Evolutionary conservation across 2,113 vertebrate genomes (phyloP).

Genomic region (Canis aureus): DNA sequence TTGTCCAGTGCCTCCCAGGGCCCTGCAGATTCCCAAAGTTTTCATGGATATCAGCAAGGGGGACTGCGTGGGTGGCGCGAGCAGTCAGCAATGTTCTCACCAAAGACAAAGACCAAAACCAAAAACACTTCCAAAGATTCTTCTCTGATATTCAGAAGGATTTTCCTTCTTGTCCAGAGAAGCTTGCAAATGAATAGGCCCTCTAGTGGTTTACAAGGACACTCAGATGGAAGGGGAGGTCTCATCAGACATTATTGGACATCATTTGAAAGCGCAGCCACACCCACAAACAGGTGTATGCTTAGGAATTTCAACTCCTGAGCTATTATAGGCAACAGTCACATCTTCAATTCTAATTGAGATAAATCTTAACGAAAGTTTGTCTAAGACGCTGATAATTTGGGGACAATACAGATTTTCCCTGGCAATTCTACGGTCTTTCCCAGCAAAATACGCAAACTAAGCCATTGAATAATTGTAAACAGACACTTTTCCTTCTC

Average conservation of each 20-base stretch:
- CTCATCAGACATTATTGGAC: not conserved
- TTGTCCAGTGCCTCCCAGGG: not conserved
- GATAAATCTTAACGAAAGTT: constrained; percentile 22
- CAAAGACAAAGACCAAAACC: not conserved
- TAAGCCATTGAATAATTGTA: constrained; percentile 78
- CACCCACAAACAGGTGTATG: constrained; percentile 28
- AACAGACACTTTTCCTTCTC: constrained; percentile 79
- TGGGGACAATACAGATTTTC: constrained; percentile 50
- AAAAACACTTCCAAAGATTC: constrained; percentile 17
- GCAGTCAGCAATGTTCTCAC: not conserved
- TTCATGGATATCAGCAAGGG: not conserved
- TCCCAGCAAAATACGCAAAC: not conserved
- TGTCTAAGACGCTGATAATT: not conserved
- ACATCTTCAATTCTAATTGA: not conserved
- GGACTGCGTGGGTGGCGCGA: not conserved
- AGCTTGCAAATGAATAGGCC: constrained; percentile 66
- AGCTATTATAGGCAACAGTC: not conserved
- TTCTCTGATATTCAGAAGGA: constrained; percentile 20
- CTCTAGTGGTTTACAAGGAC: constrained; percentile 79
- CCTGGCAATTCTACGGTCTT: not conserved
- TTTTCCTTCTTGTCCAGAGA: not conserved
- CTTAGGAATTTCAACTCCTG: not conserved
- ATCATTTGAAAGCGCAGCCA: not conserved
- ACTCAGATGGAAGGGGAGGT: not conserved
- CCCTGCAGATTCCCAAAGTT: not conserved